These are phyloP conservation scores for Mormyrus proboscirostris DNA, from an alignment of 2,797 vertebrate genomes.

Conservation along the genomic window DNA sequence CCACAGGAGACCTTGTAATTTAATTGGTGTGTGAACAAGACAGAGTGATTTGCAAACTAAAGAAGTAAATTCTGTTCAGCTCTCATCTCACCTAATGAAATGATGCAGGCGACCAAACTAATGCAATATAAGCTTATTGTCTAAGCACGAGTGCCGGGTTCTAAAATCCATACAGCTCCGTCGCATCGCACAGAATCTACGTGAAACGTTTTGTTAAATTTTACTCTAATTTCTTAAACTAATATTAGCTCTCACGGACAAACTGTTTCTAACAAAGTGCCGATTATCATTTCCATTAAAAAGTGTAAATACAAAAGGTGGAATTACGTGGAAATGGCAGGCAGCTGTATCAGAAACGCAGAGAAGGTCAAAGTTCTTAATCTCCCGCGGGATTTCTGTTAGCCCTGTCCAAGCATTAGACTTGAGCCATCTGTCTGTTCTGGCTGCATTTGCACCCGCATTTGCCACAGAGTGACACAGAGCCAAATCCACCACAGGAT, in stretches of 20 bases:
- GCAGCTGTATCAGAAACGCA: not conserved
- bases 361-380: not conserved
- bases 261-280: not conserved
- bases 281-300: not conserved
- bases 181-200: not conserved
- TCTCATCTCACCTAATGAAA: not conserved
- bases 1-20: not conserved
- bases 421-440: not conserved
- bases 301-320: not conserved
- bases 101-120: not conserved
- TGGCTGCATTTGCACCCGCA: not conserved
- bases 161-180: not conserved
- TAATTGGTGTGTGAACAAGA: conserved; percentile 5
- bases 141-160: not conserved
- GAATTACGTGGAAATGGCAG: not conserved
- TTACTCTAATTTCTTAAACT: not conserved
- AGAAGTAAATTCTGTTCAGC: not conserved
- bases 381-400: not conserved
- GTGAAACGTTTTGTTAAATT: not conserved
- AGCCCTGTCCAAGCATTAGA: not conserved
- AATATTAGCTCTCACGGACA: not conserved
- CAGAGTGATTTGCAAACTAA: not conserved
- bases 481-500: not conserved
- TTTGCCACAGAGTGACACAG: not conserved
- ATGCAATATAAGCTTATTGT: not conserved